Evolutionary conservation across 2,888 invertebrate species (phyloP).

Genomic region (Ceramica pisi): DNA sequence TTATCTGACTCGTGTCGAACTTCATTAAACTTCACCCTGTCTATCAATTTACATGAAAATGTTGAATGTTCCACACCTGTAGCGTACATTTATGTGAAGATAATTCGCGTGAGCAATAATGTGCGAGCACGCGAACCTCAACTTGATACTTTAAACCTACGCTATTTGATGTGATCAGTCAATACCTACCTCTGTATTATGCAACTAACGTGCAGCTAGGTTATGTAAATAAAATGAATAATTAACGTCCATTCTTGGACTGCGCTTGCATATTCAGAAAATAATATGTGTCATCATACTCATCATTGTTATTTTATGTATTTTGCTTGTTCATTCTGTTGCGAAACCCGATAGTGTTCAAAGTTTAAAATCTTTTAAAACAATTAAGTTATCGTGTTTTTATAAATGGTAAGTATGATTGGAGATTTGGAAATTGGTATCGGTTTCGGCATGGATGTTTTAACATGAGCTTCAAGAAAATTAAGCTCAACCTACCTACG

Average conservation of each 20-base stretch:
- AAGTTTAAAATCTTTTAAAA: slow-evolving; percentile 9
- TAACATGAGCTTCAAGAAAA: slow-evolving; percentile 2
- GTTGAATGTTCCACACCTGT: slow-evolving; percentile 42
- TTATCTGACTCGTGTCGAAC: slow-evolving; percentile 43
- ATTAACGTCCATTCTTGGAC: slow-evolving; percentile 21
- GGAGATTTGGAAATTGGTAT: slow-evolving; percentile 5
- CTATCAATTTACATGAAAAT: slow-evolving; percentile 64
- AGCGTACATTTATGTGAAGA: slow-evolving; percentile 19
- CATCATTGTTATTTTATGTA: slow-evolving; percentile 28
- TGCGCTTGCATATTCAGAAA: slow-evolving; percentile 23
- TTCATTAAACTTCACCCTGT: slow-evolving; percentile 57
- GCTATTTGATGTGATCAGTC: not conserved
- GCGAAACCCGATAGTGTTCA: slow-evolving; percentile 6
- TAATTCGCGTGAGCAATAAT: slow-evolving; percentile 34
- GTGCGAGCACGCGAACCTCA: slow-evolving; percentile 11
- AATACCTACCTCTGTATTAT: slow-evolving; percentile 17
- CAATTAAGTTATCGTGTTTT: slow-evolving; percentile 14
- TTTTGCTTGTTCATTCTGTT: slow-evolving; percentile 10
- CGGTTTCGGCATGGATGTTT: not conserved
- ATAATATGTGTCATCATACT: slow-evolving; percentile 33
- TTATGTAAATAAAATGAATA: slow-evolving; percentile 37
- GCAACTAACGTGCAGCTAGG: slow-evolving; percentile 17
- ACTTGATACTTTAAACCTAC: not conserved
- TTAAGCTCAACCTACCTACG: not conserved
- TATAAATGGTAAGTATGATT: slow-evolving; percentile 4